These are phyloP conservation scores for Notodonta dromedarius DNA, from an alignment of 2,888 invertebrate species.

Conservation along the genomic window DNA sequence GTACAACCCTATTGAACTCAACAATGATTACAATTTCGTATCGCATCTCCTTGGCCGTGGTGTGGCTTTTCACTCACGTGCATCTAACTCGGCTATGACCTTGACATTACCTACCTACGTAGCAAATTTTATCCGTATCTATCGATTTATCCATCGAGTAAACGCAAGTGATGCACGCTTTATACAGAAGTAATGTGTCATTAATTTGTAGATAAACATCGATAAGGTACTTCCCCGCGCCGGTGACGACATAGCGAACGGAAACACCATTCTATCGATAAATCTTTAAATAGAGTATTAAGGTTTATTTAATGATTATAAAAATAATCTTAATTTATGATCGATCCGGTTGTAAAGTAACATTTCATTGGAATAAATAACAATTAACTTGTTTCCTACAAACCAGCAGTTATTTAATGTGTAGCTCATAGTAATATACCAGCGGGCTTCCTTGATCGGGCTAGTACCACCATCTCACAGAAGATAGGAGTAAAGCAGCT, in stretches of 20 bases:
- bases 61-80: too few species aligned
- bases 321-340: not conserved
- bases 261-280: not conserved
- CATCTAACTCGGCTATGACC: too few species aligned
- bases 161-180: not conserved
- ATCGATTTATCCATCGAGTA: not conserved
- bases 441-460: too few species aligned
- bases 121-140: not conserved
- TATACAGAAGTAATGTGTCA: not conserved
- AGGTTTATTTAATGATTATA: not conserved
- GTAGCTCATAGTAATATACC: too few species aligned
- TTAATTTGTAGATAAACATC: not conserved
- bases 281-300: not conserved
- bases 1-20: too few species aligned
- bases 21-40: too few species aligned
- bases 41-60: too few species aligned
- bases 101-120: too few species aligned
- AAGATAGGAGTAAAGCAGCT: too few species aligned
- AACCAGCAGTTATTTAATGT: too few species aligned
- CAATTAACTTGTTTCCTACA: too few species aligned
- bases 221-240: slow-evolving; percentile 6
- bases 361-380: not conserved
- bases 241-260: not conserved
- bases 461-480: too few species aligned
- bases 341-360: not conserved